A percentile compares a stretch with the other conserved stretches of the same genome.
These are phyloP conservation scores for Ectropis grisescens DNA, from an alignment of 1,140 invertebrate species.

Conservation along the genomic window DNA sequence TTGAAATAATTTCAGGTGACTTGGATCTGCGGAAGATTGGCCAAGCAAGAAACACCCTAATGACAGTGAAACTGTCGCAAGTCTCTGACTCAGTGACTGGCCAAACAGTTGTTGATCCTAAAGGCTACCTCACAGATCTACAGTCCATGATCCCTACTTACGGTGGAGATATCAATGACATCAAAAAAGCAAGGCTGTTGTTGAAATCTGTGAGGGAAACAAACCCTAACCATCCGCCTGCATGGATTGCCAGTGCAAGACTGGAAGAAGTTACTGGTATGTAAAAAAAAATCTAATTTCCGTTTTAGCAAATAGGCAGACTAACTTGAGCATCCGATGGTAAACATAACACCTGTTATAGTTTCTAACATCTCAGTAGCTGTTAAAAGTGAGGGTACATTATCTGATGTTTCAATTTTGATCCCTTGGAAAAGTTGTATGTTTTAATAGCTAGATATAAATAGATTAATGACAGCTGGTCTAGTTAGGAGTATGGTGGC, in stretches of 20 bases:
- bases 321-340: too few relatives aligned
- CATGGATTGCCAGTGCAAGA: slow-evolving; percentile 99
- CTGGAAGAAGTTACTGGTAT: slow-evolving; percentile 98
- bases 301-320: too few relatives aligned
- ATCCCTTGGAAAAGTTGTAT: too few relatives aligned
- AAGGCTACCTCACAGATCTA: slow-evolving; percentile 98
- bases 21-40: slow-evolving; percentile 99
- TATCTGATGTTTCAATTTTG: too few relatives aligned
- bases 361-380: too few relatives aligned
- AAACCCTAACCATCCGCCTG: slow-evolving; percentile 98
- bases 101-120: slow-evolving; percentile 99
- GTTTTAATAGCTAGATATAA: too few relatives aligned
- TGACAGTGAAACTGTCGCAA: slow-evolving; percentile 99
- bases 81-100: slow-evolving; percentile 98
- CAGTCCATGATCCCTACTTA: slow-evolving; percentile 99
- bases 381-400: too few relatives aligned
- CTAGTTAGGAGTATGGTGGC: too few relatives aligned
- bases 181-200: slow-evolving; percentile 97
- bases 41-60: slow-evolving; percentile 98
- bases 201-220: slow-evolving; percentile 98
- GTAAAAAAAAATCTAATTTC: too few relatives aligned
- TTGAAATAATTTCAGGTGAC: slow-evolving; percentile 91
- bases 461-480: too few relatives aligned
- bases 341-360: too few relatives aligned
- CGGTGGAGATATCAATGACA: slow-evolving; percentile 98